Percentiles rank a stretch among this genome's conserved stretches.
phyloP scores from a whole-genome alignment of 2,888 invertebrate species.

The Nomada fucata region DNA sequence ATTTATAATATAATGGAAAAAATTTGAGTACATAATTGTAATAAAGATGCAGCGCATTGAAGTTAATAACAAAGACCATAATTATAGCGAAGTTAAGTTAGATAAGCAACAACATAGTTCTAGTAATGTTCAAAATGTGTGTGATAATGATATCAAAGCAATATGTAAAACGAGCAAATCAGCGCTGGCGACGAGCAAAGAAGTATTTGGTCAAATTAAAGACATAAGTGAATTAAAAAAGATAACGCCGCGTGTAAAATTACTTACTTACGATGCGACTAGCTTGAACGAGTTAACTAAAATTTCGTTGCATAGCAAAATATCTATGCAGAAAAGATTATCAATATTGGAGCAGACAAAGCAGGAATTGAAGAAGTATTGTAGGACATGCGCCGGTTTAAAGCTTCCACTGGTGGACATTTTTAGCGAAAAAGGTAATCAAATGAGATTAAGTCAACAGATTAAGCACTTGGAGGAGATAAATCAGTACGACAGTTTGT shows the following conservation, averaged over 20 bases:
- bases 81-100: slow-evolving; percentile 65
- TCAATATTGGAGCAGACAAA: slow-evolving; percentile 61
- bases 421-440: slow-evolving; percentile 80
- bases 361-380: slow-evolving; percentile 79
- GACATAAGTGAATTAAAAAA: slow-evolving; percentile 81
- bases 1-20: slow-evolving; percentile 42
- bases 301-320: slow-evolving; percentile 60
- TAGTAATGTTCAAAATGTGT: slow-evolving; percentile 17
- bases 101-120: slow-evolving; percentile 21
- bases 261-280: slow-evolving; percentile 74
- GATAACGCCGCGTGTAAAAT: slow-evolving; percentile 79
- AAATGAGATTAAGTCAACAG: slow-evolving; percentile 81
- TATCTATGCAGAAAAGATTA: slow-evolving; percentile 43
- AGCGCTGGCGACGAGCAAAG: slow-evolving; percentile 39
- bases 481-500: slow-evolving; percentile 76
- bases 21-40: slow-evolving; percentile 34
- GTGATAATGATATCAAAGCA: slow-evolving; percentile 24
- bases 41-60: slow-evolving; percentile 63
- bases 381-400: slow-evolving; percentile 82
- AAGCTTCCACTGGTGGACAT: slow-evolving; percentile 82
- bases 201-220: slow-evolving; percentile 74
- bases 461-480: slow-evolving; percentile 81
- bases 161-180: slow-evolving; percentile 41
- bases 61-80: slow-evolving; percentile 67
- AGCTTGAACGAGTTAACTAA: slow-evolving; percentile 73